Evolutionary conservation across 1,140 invertebrate species (phyloP).

Genomic region (Drosophila sturtevanti): DNA sequence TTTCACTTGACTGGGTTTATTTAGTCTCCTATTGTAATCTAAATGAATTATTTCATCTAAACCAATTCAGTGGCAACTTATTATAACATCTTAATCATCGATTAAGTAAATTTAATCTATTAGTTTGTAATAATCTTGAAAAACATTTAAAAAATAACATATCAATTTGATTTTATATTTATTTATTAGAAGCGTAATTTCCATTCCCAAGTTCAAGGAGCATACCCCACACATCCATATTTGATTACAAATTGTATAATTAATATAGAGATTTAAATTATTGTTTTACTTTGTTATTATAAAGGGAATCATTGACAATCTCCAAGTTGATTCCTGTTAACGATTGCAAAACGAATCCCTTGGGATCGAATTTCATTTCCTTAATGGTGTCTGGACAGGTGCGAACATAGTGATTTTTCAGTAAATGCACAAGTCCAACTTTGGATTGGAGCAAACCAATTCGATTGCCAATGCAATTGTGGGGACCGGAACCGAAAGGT

Average conservation of each 20-base stretch:
- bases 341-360: conserved; percentile 64
- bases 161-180: conserved; percentile 28
- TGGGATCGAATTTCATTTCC: conserved; percentile 66
- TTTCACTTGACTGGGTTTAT: conserved; percentile 11
- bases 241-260: not conserved
- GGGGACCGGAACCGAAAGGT: conserved; percentile 91
- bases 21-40: not conserved
- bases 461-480: conserved; percentile 89
- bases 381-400: conserved; percentile 47
- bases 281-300: conserved; percentile 36
- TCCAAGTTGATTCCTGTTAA: conserved; percentile 56
- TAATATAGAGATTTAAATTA: not conserved
- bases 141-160: conserved; percentile 31
- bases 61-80: not conserved
- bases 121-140: not conserved
- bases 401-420: conserved; percentile 70
- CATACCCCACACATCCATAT: not conserved
- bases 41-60: conserved; percentile 12
- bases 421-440: conserved; percentile 68
- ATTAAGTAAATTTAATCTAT: not conserved
- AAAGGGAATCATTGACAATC: conserved; percentile 65
- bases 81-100: not conserved
- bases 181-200: conserved; percentile 48
- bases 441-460: conserved; percentile 74
- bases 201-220: not conserved